Conservation (phyloP, 30 jellyfish, hydroid and myxozoan species). For the Hydra vulgaris region DNA sequence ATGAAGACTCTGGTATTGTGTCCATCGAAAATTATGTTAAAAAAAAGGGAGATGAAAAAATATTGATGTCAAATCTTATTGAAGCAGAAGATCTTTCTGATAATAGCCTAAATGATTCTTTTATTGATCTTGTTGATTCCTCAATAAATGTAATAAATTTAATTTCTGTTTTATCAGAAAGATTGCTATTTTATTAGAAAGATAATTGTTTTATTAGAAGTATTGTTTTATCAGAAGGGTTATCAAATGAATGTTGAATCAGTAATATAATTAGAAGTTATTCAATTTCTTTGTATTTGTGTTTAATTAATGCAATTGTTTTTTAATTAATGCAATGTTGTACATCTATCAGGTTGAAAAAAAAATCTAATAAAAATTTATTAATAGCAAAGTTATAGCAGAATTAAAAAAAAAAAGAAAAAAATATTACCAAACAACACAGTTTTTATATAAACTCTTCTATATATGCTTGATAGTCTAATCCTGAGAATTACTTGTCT, state of each 20-base stretch:
- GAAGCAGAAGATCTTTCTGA: not conserved
- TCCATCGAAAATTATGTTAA: not conserved
- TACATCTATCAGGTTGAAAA: too few species aligned
- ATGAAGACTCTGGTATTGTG: not conserved
- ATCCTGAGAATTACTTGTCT: too few species aligned
- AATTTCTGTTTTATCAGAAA: not conserved
- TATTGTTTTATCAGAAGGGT: not conserved
- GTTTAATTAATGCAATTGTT: too few species aligned
- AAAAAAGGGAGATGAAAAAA: not conserved
- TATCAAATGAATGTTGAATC: not conserved
- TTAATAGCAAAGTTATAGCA: too few species aligned
- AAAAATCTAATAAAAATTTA: too few species aligned
- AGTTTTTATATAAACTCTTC: too few species aligned
- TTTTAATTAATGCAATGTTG: too few species aligned
- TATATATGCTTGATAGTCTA: too few species aligned
- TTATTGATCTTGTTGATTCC: not conserved
- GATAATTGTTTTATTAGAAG: not conserved
- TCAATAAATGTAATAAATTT: not conserved
- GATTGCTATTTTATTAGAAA: not conserved
- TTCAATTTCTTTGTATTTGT: too few species aligned
- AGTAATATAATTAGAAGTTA: too few species aligned
- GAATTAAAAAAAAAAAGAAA: too few species aligned
- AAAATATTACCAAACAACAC: too few species aligned
- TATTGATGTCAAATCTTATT: not conserved
- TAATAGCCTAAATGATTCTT: not conserved